phyloP scores from a whole-genome alignment of 2,113 vertebrate genomes.

The Dipodomys ordii region DNA sequence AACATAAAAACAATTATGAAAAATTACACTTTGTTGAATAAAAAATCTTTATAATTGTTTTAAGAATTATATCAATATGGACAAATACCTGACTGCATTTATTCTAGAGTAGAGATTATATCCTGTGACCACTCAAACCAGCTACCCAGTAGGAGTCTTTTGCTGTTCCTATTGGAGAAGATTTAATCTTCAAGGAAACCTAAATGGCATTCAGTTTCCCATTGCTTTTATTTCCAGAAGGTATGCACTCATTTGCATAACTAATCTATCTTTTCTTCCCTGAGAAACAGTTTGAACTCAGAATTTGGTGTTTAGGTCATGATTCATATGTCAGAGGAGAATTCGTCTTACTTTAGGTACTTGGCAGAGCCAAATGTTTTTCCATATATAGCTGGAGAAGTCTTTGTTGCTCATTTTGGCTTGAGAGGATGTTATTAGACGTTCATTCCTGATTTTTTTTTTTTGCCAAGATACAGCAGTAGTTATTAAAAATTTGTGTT shows the following conservation, averaged over 20 bases:
- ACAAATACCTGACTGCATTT: slow-evolving; percentile 18
- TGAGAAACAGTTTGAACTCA: slow-evolving; percentile 49
- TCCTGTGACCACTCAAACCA: not conserved
- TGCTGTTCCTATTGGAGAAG: slow-evolving; percentile 26
- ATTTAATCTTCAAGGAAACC: slow-evolving; percentile 53
- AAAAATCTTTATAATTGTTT: slow-evolving; percentile 36
- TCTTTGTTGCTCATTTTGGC: slow-evolving; percentile 72
- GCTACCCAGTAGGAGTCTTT: not conserved
- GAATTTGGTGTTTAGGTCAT: slow-evolving; percentile 71
- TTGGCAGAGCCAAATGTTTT: slow-evolving; percentile 68
- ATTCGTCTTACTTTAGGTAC: slow-evolving; percentile 66
- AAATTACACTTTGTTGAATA: not conserved
- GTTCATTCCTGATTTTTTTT: slow-evolving; percentile 59
- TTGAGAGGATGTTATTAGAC: slow-evolving; percentile 57
- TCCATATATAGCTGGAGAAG: slow-evolving; percentile 60
- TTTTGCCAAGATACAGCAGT: slow-evolving; percentile 15
- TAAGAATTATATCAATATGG: slow-evolving; percentile 14
- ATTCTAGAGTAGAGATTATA: slow-evolving; percentile 31
- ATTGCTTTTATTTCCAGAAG: slow-evolving; percentile 58
- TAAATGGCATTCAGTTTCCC: slow-evolving; percentile 57
- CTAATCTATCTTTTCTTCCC: slow-evolving; percentile 22
- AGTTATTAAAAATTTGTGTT: not conserved
- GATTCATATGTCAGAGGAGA: slow-evolving; percentile 71
- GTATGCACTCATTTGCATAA: slow-evolving; percentile 62
- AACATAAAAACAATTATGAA: not conserved